These are phyloP conservation scores for Hermaeophaga mercurialis DNA, from an alignment of 2,888 invertebrate species.

Conservation along the genomic window DNA sequence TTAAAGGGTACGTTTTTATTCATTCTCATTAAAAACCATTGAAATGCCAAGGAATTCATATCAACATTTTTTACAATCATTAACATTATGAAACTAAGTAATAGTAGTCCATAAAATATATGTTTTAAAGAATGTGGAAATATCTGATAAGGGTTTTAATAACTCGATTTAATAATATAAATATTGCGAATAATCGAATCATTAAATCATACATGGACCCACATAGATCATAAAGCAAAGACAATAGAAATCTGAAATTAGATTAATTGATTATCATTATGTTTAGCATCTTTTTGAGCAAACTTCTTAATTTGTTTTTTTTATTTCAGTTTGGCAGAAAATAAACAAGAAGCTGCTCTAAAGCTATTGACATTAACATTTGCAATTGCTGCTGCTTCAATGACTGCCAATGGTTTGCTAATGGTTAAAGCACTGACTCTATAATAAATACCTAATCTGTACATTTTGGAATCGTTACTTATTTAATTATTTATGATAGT, in stretches of 20 bases:
- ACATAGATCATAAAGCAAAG: no score
- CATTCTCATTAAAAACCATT: no score
- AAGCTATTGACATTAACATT: constrained; percentile 2
- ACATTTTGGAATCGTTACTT: no score
- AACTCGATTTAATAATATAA: no score
- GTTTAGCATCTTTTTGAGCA: background rate
- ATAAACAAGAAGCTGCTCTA: constrained; percentile 17
- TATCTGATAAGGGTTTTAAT: no score
- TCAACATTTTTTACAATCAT: no score
- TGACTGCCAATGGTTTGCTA: constrained; percentile 8
- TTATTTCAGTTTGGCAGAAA: constrained; percentile 23
- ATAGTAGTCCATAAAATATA: background rate
- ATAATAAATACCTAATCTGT: no score
- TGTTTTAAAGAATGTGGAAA: background rate
- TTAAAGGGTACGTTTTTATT: background rate
- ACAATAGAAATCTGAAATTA: background rate
- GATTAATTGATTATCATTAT: background rate
- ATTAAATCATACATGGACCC: no score
- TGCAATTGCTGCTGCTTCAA: constrained; percentile 17
- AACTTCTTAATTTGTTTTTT: background rate
- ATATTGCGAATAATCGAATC: no score
- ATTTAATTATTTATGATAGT: no score
- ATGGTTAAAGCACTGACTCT: constrained; percentile 9
- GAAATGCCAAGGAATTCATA: no score
- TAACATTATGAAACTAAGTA: background rate